Conservation (phyloP, 2,113 vertebrate species). For the Athene noctua region DNA sequence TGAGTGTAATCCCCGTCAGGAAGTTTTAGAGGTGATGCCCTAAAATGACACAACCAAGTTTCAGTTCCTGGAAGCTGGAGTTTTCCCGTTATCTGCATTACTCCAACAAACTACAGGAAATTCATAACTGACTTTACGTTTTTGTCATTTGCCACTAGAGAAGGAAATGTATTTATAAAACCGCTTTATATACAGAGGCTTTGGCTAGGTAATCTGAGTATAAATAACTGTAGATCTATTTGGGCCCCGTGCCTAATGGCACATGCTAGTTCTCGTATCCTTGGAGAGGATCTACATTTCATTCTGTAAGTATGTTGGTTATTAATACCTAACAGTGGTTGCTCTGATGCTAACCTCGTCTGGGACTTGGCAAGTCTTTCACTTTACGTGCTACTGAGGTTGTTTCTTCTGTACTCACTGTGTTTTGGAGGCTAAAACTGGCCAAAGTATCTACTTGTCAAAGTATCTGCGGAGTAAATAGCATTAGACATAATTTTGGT, state of each 20-base stretch:
- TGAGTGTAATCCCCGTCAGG: rapidly evolving
- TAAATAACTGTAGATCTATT: neutral
- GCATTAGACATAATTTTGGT: neutral
- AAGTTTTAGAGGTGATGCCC: neutral
- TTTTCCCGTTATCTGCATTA: neutral
- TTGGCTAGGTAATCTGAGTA: neutral
- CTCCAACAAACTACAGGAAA: neutral
- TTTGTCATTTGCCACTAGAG: neutral
- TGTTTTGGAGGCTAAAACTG: neutral
- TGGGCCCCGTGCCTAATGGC: neutral
- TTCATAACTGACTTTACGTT: neutral
- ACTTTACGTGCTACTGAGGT: rapidly evolving
- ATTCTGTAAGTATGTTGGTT: neutral
- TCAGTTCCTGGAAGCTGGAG: neutral
- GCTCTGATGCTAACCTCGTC: neutral
- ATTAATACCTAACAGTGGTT: neutral
- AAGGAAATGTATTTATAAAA: neutral
- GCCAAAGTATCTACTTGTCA: too few relatives aligned
- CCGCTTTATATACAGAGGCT: rapidly evolving
- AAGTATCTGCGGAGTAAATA: neutral
- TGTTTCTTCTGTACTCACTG: neutral
- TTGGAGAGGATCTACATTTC: neutral
- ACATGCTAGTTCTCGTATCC: neutral
- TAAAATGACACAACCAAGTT: neutral
- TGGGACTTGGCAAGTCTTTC: neutral